Percentiles rank a stretch among this genome's conserved stretches.
Conservation (phyloP, 2,888 invertebrate species). For the Cactoblastis cactorum region DNA sequence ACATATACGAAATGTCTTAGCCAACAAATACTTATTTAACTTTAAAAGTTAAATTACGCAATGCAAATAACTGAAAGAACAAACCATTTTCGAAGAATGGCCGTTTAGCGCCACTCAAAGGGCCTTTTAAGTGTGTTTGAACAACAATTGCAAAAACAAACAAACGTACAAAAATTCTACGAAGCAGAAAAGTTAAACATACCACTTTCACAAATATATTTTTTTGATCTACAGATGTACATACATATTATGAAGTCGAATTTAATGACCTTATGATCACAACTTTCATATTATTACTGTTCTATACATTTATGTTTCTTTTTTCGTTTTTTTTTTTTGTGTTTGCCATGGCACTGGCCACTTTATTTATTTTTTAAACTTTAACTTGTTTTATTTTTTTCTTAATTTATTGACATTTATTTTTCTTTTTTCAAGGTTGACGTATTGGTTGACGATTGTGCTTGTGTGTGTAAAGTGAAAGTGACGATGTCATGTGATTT, state of each 20-base stretch:
- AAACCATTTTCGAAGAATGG: conserved; percentile 1
- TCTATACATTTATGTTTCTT: not conserved
- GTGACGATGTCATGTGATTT: conserved; percentile 38
- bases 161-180: conserved; percentile 8
- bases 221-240: not conserved
- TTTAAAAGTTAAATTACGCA: not conserved
- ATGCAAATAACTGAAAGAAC: not conserved
- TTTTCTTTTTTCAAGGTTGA: conserved; percentile 45
- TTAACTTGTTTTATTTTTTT: conserved; percentile 21
- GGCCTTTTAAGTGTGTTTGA: conserved; percentile 12
- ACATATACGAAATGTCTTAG: not conserved
- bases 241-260: too few relatives aligned
- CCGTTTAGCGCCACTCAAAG: conserved; percentile 5
- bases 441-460: conserved; percentile 32
- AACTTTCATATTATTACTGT: too few relatives aligned
- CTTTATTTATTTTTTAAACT: conserved; percentile 12
- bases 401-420: too few relatives aligned
- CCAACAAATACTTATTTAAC: not conserved
- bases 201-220: conserved; percentile 27
- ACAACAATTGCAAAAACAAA: conserved; percentile 13
- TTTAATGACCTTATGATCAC: too few relatives aligned
- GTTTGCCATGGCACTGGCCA: too few relatives aligned
- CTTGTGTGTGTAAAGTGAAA: conserved; percentile 26
- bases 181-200: conserved; percentile 23
- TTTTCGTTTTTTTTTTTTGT: not conserved